phyloP scores from a whole-genome alignment of 2,888 invertebrate species.

The Isotomurus palustris region DNA sequence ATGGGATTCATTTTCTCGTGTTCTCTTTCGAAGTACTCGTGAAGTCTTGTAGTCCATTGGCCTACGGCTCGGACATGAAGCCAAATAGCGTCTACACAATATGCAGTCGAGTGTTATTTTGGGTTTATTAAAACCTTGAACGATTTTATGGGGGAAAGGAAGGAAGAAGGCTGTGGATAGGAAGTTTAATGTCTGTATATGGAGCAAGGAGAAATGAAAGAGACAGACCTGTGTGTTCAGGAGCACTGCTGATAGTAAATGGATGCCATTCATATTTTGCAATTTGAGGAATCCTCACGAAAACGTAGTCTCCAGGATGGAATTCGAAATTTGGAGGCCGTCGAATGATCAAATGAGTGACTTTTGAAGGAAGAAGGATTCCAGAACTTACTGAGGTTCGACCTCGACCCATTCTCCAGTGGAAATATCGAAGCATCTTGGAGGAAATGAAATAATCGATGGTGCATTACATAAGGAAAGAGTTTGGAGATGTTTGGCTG shows the following conservation, averaged over 20 bases:
- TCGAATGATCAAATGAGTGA: slow-evolving; percentile 84
- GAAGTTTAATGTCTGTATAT: no score
- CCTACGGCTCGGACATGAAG: slow-evolving; percentile 89
- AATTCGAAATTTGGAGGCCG: slow-evolving; percentile 80
- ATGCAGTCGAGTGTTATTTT: slow-evolving; percentile 1
- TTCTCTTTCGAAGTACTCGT: slow-evolving; percentile 77
- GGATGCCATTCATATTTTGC: slow-evolving; percentile 96
- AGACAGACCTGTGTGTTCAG: slow-evolving; percentile 74
- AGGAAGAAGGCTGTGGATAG: no score
- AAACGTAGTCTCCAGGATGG: slow-evolving; percentile 89
- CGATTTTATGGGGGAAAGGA: no score
- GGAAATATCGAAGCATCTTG: slow-evolving; percentile 37
- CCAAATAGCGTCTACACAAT: slow-evolving; percentile 85
- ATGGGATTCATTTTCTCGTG: slow-evolving; percentile 52
- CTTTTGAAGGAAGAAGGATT: slow-evolving; percentile 77
- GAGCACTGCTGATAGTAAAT: slow-evolving; percentile 92
- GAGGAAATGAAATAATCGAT: not conserved
- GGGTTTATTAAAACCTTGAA: not conserved
- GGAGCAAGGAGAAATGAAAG: not conserved
- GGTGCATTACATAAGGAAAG: not conserved
- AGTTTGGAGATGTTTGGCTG: no score
- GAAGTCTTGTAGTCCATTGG: slow-evolving; percentile 86
- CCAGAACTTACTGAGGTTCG: slow-evolving; percentile 87
- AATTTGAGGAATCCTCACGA: slow-evolving; percentile 85
- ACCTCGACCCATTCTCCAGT: slow-evolving; percentile 63